Evolutionary conservation across 1,140 invertebrate genomes (phyloP).

Genomic region (Trialeurodes vaporariorum): DNA sequence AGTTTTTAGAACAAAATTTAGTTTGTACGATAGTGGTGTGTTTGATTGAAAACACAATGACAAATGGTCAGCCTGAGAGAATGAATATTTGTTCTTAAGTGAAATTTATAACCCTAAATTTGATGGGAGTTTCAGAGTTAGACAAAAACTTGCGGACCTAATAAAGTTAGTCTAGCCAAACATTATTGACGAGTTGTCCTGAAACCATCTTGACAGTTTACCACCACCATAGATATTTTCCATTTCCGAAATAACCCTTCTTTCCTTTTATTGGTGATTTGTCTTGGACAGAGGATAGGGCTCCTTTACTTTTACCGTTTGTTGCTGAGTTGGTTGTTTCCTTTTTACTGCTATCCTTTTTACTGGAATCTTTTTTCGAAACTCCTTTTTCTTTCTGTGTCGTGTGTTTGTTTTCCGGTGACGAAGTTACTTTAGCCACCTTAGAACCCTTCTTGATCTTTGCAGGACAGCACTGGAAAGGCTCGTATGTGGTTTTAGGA

Average conservation of each 20-base stretch:
- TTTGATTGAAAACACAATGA: too few species aligned
- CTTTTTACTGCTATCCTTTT: constrained; percentile 23
- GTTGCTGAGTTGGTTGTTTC: constrained; percentile 35
- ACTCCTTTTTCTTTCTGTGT: constrained; percentile 8
- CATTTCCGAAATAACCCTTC: constrained; percentile 69
- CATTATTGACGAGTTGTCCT: too few species aligned
- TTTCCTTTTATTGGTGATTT: constrained; percentile 52
- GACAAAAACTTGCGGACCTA: too few species aligned
- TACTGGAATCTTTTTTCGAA: constrained; percentile 16
- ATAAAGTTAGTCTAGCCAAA: too few species aligned
- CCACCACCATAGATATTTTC: constrained; percentile 58
- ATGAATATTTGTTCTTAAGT: too few species aligned
- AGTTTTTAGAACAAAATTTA: too few species aligned
- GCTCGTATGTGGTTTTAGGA: constrained; percentile 66
- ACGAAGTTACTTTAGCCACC: constrained; percentile 49
- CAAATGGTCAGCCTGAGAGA: too few species aligned
- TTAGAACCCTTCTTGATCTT: constrained; percentile 58
- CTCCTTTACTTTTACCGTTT: constrained; percentile 25
- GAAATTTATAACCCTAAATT: too few species aligned
- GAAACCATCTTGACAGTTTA: constrained; percentile 27
- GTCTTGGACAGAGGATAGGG: constrained; percentile 22
- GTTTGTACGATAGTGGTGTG: too few species aligned
- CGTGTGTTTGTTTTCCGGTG: constrained; percentile 4
- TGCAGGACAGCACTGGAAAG: constrained; percentile 80
- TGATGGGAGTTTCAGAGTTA: too few species aligned